Evolutionary conservation across 2,888 invertebrate genomes (phyloP).

Genomic region (Mesopsocus fuscifrons): DNA sequence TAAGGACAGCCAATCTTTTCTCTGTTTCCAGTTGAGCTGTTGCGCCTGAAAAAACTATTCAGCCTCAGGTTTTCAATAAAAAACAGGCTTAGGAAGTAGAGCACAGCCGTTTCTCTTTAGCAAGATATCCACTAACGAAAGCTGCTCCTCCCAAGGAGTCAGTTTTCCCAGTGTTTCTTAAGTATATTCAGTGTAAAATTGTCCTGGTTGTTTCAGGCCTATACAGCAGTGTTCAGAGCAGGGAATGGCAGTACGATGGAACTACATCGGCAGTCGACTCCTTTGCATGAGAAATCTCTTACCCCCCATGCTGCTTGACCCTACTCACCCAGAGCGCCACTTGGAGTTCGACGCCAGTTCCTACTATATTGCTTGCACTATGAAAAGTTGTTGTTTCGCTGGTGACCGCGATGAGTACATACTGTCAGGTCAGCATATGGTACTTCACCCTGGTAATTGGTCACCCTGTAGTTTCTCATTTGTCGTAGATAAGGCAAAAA

Average conservation of each 20-base stretch:
- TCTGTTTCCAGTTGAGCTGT: too few species aligned
- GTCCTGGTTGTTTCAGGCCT: too few species aligned
- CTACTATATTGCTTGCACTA: constrained; percentile 90
- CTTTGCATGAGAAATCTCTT: constrained; percentile 68
- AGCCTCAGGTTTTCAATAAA: too few species aligned
- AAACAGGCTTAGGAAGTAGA: too few species aligned
- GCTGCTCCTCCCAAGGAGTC: too few species aligned
- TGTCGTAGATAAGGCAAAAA: not conserved
- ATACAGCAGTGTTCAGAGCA: too few species aligned
- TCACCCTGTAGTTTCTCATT: not conserved
- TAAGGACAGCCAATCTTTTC: too few species aligned
- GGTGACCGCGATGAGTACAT: constrained; percentile 78
- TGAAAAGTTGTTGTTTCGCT: constrained; percentile 92
- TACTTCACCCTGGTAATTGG: not conserved
- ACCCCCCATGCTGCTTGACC: constrained; percentile 61
- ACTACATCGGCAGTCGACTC: constrained; percentile 53
- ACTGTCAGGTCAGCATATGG: constrained; percentile 43
- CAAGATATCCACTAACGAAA: too few species aligned
- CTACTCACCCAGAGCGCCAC: constrained; percentile 43
- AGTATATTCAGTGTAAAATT: too few species aligned
- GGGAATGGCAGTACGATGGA: constrained; percentile 86
- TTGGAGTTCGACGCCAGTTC: constrained; percentile 78
- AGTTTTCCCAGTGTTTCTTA: too few species aligned
- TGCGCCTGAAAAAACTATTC: too few species aligned
- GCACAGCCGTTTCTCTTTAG: too few species aligned